Conservation (phyloP, 2,113 vertebrate genomes). For the Corythaeola cristata region DNA sequence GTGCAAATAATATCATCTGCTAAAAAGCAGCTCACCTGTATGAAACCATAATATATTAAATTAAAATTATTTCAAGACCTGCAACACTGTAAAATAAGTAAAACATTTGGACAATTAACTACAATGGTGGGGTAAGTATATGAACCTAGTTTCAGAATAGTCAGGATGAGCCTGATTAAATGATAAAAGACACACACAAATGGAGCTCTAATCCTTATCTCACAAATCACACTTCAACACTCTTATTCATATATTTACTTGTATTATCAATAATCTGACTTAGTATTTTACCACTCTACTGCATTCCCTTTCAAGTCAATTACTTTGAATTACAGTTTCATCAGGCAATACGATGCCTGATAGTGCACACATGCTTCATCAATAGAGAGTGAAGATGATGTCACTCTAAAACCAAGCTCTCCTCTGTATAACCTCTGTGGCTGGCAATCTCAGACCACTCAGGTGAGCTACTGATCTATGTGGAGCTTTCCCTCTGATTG, state of each 20-base stretch:
- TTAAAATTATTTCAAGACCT: background rate
- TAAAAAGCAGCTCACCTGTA: background rate
- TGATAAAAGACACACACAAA: background rate
- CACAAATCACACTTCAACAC: conserved; percentile 18
- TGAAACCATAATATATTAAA: background rate
- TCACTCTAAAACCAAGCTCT: background rate
- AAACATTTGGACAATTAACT: background rate
- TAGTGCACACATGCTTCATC: background rate
- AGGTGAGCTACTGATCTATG: background rate
- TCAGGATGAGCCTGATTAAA: background rate
- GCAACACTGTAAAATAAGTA: background rate
- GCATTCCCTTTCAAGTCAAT: background rate
- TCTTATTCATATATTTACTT: conserved; percentile 29
- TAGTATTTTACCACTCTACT: conserved; percentile 24
- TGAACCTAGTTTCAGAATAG: background rate
- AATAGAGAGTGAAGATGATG: background rate
- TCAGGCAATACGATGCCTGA: background rate
- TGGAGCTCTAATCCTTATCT: conserved; percentile 8
- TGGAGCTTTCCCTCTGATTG: background rate
- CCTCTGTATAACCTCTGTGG: background rate
- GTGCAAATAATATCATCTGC: background rate
- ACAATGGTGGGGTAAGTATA: background rate
- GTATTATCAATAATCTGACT: conserved; percentile 26
- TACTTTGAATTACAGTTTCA: conserved; percentile 34
- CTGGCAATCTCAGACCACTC: background rate